Evolutionary conservation across 2,888 invertebrate species (phyloP).

Genomic region (Polyommatus iphigenia): DNA sequence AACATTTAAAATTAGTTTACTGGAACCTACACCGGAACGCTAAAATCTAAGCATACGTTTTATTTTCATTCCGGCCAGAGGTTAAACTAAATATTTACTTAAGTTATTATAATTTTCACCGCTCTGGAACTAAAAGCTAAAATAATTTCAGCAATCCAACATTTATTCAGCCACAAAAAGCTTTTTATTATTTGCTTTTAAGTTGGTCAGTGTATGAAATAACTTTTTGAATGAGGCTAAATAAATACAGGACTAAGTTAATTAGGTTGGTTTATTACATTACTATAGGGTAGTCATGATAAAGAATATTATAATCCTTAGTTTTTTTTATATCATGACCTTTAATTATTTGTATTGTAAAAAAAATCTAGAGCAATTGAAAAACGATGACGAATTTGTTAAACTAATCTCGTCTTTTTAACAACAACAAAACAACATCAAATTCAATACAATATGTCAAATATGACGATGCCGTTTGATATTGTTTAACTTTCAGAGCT

Average conservation of each 20-base stretch:
- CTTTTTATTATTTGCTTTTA: neutral
- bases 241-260: neutral
- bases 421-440: too few species aligned
- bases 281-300: neutral
- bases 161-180: slow-evolving; percentile 1
- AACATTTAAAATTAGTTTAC: neutral
- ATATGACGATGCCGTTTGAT: too few species aligned
- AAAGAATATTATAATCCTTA: neutral
- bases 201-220: neutral
- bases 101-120: neutral
- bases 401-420: too few species aligned
- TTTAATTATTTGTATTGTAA: too few species aligned
- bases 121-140: neutral
- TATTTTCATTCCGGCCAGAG: neutral
- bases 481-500: too few species aligned
- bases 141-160: neutral
- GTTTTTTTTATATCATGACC: neutral
- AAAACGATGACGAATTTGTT: too few species aligned
- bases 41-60: neutral
- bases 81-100: neutral
- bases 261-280: neutral
- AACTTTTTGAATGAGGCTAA: neutral
- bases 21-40: too few species aligned
- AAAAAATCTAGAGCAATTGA: too few species aligned
- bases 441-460: too few species aligned